A percentile compares a stretch with the other conserved stretches of the same genome.
These are phyloP conservation scores for Rallus limicola DNA, from an alignment of 2,113 vertebrate species.

Conservation along the genomic window DNA sequence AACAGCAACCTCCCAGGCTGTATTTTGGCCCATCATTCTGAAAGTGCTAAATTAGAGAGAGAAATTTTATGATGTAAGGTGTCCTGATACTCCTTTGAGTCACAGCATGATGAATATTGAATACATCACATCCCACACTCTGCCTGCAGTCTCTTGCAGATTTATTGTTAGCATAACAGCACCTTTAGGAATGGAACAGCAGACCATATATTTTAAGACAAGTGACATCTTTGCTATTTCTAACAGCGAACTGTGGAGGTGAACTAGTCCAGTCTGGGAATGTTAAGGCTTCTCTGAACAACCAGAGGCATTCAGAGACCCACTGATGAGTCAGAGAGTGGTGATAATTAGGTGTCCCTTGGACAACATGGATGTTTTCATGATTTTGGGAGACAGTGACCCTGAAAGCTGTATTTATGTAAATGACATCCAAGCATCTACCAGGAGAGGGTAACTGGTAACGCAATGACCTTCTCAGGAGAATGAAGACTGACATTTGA, in stretches of 20 bases:
- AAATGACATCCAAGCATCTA: background rate
- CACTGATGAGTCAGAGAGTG: background rate
- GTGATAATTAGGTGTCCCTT: background rate
- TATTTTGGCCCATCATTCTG: background rate
- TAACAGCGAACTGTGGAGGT: slow-evolving; percentile 26
- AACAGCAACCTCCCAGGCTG: background rate
- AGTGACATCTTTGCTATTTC: slow-evolving; percentile 69
- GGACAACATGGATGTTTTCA: background rate
- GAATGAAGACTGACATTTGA: background rate
- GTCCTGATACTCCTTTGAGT: slow-evolving; percentile 43
- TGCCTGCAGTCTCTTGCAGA: slow-evolving; percentile 37
- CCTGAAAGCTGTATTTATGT: background rate
- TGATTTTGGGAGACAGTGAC: background rate
- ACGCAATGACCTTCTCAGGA: background rate
- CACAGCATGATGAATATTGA: slow-evolving; percentile 59
- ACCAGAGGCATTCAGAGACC: background rate
- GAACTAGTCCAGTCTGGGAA: slow-evolving; percentile 37
- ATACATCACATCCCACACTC: slow-evolving; percentile 21
- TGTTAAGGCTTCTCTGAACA: slow-evolving; percentile 10
- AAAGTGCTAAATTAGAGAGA: slow-evolving; percentile 3
- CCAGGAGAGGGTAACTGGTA: background rate
- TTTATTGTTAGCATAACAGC: slow-evolving; percentile 62
- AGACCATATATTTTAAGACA: slow-evolving; percentile 58
- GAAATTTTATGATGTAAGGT: slow-evolving; percentile 26
- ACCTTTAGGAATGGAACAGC: slow-evolving; percentile 59